phyloP scores from a whole-genome alignment of 2,888 invertebrate species.

The Ectemnius continuus region DNA sequence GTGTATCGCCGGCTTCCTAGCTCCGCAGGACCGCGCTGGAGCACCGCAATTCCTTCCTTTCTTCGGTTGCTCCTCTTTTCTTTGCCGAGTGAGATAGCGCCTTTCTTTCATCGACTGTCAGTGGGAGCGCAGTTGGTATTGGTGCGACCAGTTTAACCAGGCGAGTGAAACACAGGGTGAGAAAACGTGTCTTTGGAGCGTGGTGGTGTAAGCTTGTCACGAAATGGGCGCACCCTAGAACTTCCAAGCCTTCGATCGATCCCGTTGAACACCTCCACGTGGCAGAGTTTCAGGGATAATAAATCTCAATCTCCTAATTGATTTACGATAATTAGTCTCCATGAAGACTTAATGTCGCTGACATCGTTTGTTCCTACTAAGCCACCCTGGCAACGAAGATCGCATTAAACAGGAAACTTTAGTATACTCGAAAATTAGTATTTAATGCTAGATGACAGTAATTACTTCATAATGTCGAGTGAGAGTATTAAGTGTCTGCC shows the following conservation, averaged over 20 bases:
- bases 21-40: not conserved
- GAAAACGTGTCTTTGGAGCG: not conserved
- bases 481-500: not conserved
- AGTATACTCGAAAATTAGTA: not conserved
- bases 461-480: no score
- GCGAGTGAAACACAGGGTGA: constrained; percentile 21
- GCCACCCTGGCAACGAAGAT: no score
- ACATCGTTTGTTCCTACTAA: not conserved
- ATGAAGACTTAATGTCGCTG: no score
- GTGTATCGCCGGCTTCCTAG: constrained; percentile 40
- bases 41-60: not conserved
- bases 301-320: no score
- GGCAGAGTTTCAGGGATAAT: not conserved
- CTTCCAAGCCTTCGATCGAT: constrained; percentile 40
- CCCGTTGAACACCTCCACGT: not conserved
- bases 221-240: constrained; percentile 4
- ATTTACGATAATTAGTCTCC: no score
- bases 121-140: not conserved
- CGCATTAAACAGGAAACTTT: not conserved
- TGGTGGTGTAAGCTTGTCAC: constrained; percentile 31
- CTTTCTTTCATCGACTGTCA: no score
- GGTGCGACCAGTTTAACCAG: no score
- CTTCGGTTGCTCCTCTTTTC: no score
- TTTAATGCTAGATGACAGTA: no score
- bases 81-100: not conserved